Base-by-base conservation (phyloP, 2,797 vertebrate genomes). In the Iguana delicatissima region DNA sequence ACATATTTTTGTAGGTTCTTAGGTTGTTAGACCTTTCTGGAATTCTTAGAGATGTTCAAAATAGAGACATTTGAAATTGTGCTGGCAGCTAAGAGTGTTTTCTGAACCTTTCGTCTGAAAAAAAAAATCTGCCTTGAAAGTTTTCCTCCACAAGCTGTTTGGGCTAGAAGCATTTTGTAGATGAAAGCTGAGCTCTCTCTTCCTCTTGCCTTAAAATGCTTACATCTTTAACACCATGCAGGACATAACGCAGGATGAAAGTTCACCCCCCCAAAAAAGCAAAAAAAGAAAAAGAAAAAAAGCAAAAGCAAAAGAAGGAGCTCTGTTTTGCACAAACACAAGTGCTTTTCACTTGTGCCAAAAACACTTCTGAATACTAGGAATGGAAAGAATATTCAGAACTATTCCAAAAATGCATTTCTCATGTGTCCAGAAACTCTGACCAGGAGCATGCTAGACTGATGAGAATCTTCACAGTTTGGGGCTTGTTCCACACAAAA, bases 31-130 rank as follows among this genome's bases (percentile, higher is more conserved):
- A 80, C 10, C 50, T 32, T 59, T n/a, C 13, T 81, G 55, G n/a
- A 82, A 82, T 82, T 82, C n/a, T 59, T 82, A n/a, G 14, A 82
- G n/a, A 59, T 82, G 59, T 22, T 82, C 82, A 84, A 46, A 84
- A 84, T 12, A 29, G 14, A 57, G 81, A 29, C 2, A 82, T 59
- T 52, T 80, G 29, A 67, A 85, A 69, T 55, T 52, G 35, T 73
- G 69, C 52, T 57, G 74, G n/a, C 50, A 76, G 7, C 38, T 42
- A 26, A 62, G 35, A 62, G 22, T 35, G 57, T 87, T 77, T 87
- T 32, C 73, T 73, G 3, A 72, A 18, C 46, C 29, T 20, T 62
- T n/a, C 67, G 12, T 69, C 67, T 69, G 67, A 69, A 69, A 69
- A 32, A 69, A 42, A 42, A 64, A 29, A 84, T 22, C 7, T 46